Base-by-base conservation (phyloP, 2,113 vertebrate species). In the Rattus rattus region DNA sequence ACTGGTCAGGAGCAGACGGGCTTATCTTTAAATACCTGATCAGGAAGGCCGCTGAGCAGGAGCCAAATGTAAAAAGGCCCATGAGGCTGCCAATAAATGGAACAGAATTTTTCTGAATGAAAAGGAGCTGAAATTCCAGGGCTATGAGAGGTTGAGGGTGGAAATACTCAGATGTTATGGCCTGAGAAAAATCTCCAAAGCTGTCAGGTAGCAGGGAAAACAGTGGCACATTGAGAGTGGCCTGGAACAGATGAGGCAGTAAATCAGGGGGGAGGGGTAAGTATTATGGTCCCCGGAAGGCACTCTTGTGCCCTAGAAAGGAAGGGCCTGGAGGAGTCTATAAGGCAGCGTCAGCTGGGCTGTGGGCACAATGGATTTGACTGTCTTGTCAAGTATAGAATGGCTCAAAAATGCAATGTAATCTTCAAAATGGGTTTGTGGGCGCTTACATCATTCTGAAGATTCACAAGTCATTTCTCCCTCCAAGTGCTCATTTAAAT, bases 41-140 rank as follows among this genome's bases (percentile, higher is more conserved):
- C 98, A 97, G 97, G 98, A 98, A 98, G 95, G 98, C 94, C 67
- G 95, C 97, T 97, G 96, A 98, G 97, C 93, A 70, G 94, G 43
- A 96, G 95, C 96, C 96, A 97, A 96, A 97, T 87, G 83, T 95
- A 84, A 97, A 92, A 95, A 93, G 92, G 77, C 73, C 91, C 86
- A 59, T 54, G 90, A 95, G 94, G 89, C 95, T 88, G 72, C 91
- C 77, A 98, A 98, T 98, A 98, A 98, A 98, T 98, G 98, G 97
- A 98, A 97, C 94, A 98, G 97, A 98, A 97, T 98, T 98, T 94
- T 97, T 98, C 98, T 98, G 98, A 98, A 98, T 97, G 98, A 96
- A 96, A 97, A 98, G 97, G 86, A 98, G 97, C 97, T 98, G 96
- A 98, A 98, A 97, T 97, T 97, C 94, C 93, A 97, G 97, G 91